A percentile compares a stretch with the other conserved stretches of the same genome.
phyloP scores from a whole-genome alignment of 2,888 invertebrate genomes.

The Dynastes hyllus region DNA sequence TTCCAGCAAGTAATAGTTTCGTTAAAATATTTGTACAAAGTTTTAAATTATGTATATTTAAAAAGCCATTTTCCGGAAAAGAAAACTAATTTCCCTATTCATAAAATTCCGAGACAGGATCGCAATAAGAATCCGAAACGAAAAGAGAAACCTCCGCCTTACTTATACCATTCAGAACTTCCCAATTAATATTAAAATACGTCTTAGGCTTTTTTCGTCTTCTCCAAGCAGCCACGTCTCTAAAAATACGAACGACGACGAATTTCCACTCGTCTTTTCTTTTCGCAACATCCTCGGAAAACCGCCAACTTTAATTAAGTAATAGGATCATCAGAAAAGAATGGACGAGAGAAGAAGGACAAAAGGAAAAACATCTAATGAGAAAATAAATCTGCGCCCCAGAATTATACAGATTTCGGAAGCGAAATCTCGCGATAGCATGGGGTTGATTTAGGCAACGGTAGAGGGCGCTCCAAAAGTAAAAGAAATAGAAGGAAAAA shows the following conservation, averaged over 20 bases:
- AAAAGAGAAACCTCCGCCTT: slow-evolving; percentile 25
- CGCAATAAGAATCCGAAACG: slow-evolving; percentile 32
- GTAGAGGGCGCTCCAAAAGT: neutral
- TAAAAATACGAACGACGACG: slow-evolving; percentile 23
- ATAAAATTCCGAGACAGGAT: slow-evolving; percentile 33
- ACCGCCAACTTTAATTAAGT: slow-evolving; percentile 43
- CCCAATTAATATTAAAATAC: slow-evolving; percentile 46
- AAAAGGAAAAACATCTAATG: slow-evolving; percentile 49
- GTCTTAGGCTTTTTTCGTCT: slow-evolving; percentile 32
- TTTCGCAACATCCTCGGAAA: slow-evolving; percentile 14
- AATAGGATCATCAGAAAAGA: slow-evolving; percentile 37
- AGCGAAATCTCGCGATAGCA: neutral
- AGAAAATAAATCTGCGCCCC: slow-evolving; percentile 43
- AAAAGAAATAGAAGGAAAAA: slow-evolving; percentile 23
- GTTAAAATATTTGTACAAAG: slow-evolving; percentile 15
- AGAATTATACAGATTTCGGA: slow-evolving; percentile 49
- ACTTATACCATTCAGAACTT: slow-evolving; percentile 41
- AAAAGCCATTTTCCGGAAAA: slow-evolving; percentile 28
- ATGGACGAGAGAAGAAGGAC: slow-evolving; percentile 29
- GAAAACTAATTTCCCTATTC: slow-evolving; percentile 46
- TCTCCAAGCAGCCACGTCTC: neutral
- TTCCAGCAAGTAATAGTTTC: neutral
- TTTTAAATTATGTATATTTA: slow-evolving; percentile 31
- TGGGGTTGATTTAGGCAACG: slow-evolving; percentile 27
- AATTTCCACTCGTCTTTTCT: neutral